These are phyloP conservation scores for Leontopithecus rosalia DNA, from an alignment of 2,797 vertebrate genomes.

Conservation along the genomic window DNA sequence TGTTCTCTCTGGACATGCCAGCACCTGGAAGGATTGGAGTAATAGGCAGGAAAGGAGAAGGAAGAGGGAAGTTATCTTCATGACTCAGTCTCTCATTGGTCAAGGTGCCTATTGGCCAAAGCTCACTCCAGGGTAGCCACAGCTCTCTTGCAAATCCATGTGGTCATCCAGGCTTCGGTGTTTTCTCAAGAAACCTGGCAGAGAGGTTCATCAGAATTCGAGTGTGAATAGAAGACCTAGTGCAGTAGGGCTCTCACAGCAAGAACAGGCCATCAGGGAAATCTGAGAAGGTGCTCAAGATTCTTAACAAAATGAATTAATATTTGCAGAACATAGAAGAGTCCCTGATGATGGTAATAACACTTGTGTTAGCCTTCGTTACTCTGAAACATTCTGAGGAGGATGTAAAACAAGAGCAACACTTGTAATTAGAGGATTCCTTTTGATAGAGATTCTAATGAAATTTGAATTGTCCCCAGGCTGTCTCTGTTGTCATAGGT, in stretches of 20 bases:
- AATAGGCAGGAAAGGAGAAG: not conserved
- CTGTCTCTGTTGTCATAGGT: not conserved
- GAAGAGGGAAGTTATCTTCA: not conserved
- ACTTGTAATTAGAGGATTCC: not conserved
- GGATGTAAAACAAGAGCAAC: constrained; percentile 38
- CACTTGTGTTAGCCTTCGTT: not conserved
- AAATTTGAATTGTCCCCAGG: not conserved
- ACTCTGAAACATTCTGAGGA: not conserved
- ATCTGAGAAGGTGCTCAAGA: not conserved
- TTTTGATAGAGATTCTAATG: not conserved
- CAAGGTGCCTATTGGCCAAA: not conserved
- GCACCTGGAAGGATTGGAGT: not conserved
- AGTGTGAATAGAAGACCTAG: not conserved
- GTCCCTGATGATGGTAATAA: not conserved
- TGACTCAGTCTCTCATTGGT: not conserved
- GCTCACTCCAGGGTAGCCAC: rapidly evolving
- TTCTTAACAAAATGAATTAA: not conserved
- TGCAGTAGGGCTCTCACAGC: not conserved
- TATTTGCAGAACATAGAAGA: constrained; percentile 13
- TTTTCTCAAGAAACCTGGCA: not conserved
- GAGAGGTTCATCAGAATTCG: not conserved
- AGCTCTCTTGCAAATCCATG: not conserved
- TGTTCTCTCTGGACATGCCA: not conserved
- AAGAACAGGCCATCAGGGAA: not conserved
- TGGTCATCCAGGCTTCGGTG: not conserved